Base-by-base conservation (phyloP, 64 coral and sea anemone genomes). In the Actinia tenebrosa region DNA sequence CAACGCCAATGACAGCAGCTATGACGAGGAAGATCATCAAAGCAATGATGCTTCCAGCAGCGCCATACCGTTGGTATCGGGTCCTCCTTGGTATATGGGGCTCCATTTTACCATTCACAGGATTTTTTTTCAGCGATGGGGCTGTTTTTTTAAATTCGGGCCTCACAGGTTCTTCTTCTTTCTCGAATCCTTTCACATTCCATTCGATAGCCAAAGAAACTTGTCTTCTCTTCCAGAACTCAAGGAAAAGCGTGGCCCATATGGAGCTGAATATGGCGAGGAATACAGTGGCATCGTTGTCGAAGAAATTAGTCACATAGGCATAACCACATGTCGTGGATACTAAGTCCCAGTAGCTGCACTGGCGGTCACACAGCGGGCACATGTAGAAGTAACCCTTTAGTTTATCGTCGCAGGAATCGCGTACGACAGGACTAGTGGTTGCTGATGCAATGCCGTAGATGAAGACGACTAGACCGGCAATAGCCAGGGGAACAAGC, bases 161-260 rank as follows among this genome's bases (percentile, higher is more conserved):
- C 22, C 90, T 71, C 10, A 92, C 26, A 43, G 78, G 86, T 52
- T 92, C 90, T 42, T 94, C 93, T 3, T 88, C 83, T 80, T 87
- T 80, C 43, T 92, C 90, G 16, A 89, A 95, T 27, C 86, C 86
- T 66, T 83, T 37, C 30, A 91, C 83, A 87, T 92, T 86, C 93
- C 90, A 95, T 46, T 95, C 87, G 22, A 91, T 85, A 25, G 90
- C 87, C 54, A 95, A 83, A 11, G 87, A 56, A 19, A 80, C 77
- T 77, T 92, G 93, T 27, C 93, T 90, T 27, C 93, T 90, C 66
- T 95, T 95, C 93, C 93, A 95, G n/a, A 95, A 92, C 87, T 95
- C 93, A 15, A 95, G 90, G 84, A 95, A 95, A 56, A 95, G n/a
- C 0, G 93, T 95, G 22, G 84, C 91, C 94, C 94, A 95, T 53